Percentiles rank a stretch among this genome's conserved stretches.
Evolutionary conservation across 2,888 invertebrate genomes (phyloP).

Genomic region (Geotrupes spiniger): DNA sequence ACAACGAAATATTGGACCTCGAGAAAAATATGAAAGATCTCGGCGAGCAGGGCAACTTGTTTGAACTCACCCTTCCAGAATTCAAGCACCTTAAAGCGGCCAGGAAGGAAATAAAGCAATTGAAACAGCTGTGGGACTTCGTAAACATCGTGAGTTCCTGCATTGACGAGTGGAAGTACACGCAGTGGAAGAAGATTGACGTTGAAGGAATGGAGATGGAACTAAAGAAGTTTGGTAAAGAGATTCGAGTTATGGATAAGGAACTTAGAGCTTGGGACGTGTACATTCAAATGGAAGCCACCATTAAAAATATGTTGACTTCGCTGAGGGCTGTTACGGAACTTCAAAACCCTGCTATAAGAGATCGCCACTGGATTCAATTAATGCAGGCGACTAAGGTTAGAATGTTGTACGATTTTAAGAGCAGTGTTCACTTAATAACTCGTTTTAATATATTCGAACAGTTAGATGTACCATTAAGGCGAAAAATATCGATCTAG

Average conservation of each 20-base stretch:
- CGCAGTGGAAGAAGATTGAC: constrained; percentile 91
- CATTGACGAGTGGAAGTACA: constrained; percentile 90
- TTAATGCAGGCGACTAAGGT: constrained; percentile 91
- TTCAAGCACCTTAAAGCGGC: constrained; percentile 72
- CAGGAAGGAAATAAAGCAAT: constrained; percentile 71
- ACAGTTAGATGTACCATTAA: constrained; percentile 1
- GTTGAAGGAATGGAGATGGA: constrained; percentile 94
- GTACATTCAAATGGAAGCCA: constrained; percentile 74
- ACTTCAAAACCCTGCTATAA: constrained; percentile 90
- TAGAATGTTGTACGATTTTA: constrained; percentile 22
- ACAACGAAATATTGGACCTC: constrained; percentile 63
- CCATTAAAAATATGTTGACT: constrained; percentile 89
- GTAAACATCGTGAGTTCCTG: constrained; percentile 75
- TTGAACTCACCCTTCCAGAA: constrained; percentile 84
- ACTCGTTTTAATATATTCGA: not conserved
- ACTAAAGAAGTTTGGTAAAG: constrained; percentile 88
- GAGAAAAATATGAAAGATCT: constrained; percentile 68
- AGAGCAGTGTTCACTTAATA: constrained; percentile 5
- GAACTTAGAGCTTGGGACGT: constrained; percentile 78
- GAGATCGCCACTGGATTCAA: constrained; percentile 91
- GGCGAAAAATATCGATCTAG: too few species aligned
- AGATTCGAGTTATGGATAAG: constrained; percentile 75
- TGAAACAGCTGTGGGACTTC: constrained; percentile 90
- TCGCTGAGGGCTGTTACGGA: constrained; percentile 90
- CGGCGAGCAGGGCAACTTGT: constrained; percentile 72